Conservation (phyloP, 2,113 vertebrate genomes). For the Lampris incognitus region DNA sequence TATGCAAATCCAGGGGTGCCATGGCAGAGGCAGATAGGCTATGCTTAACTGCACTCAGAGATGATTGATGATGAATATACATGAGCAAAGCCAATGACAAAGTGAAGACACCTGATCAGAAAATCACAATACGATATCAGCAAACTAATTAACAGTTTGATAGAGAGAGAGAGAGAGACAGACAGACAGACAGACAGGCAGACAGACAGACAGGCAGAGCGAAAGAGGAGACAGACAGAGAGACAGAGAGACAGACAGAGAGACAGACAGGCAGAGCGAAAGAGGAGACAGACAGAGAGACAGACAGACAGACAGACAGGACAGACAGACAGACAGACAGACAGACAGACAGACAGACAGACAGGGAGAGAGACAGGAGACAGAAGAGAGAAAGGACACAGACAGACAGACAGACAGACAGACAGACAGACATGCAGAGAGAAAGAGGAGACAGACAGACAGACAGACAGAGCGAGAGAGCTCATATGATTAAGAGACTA, state of each 20-base stretch:
- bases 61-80: constrained; percentile 69
- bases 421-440: too few species aligned
- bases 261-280: too few species aligned
- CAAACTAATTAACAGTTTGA: too few species aligned
- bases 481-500: too few species aligned
- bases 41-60: constrained; percentile 63
- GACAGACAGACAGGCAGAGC: constrained; percentile 12
- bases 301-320: not conserved
- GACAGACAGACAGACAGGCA: constrained; percentile 24
- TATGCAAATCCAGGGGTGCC: constrained; percentile 62
- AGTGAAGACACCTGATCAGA: constrained; percentile 20
- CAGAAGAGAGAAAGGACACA: not conserved
- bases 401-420: not conserved
- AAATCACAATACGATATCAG: constrained; percentile 10
- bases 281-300: not conserved
- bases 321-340: too few species aligned
- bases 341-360: too few species aligned
- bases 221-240: constrained; percentile 4
- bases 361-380: too few species aligned
- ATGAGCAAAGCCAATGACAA: constrained; percentile 36
- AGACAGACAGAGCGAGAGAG: too few species aligned
- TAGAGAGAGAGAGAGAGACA: not conserved
- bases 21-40: constrained; percentile 64
- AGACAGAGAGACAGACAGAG: not conserved
- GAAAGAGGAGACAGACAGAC: too few species aligned